Base-by-base conservation (phyloP, 2,797 vertebrate genomes). In the Avahi laniger region DNA sequence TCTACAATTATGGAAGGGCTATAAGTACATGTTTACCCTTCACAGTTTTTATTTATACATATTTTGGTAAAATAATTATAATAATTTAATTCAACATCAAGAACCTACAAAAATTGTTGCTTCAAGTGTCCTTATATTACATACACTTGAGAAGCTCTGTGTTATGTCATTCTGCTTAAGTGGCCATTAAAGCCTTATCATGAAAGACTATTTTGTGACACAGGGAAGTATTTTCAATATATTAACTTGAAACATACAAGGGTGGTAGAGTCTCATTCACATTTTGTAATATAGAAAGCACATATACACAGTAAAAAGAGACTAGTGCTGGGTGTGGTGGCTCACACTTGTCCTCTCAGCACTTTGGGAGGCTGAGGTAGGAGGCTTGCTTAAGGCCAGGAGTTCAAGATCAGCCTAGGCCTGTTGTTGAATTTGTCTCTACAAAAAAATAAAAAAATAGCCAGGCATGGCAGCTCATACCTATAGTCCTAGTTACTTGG, bases 61-160 rank as follows among this genome's bases (percentile, higher is more conserved):
- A 91, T 63, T 69, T 95, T 83, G 24, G 33, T 80, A 75, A 78
- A 82, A 89, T 81, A 92, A 94, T 69, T 73, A 86, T 87, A 79
- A 67, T 84, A 67, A 76, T 59, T 75, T 93, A 93, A 90, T 73
- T 92, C 50, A 94, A 73, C 63, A 95, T 46, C 14, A 54, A 88
- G 69, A 83, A 76, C 6, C 4, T 61, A 2, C 80, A 81, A 52
- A 94, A 80, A 86, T n/a, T 24, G 18, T 59, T 73, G 41, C 67
- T 65, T 89, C 81, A 92, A 93, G 24, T 92, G 18, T 63, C 46
- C 41, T 89, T 87, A 85, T 4, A 69, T 70, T 79, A 54, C 59
- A 76, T 33, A 70, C 30, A 22, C 67, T 48, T 89, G 30, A 91
- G 72, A 78, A 67, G 54, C 5, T 59, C 57, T 93, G 61, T 95